Percentiles rank a stretch among this genome's conserved stretches.
phyloP scores from a whole-genome alignment of 2,113 vertebrate genomes.

The Epinephelus moara region DNA sequence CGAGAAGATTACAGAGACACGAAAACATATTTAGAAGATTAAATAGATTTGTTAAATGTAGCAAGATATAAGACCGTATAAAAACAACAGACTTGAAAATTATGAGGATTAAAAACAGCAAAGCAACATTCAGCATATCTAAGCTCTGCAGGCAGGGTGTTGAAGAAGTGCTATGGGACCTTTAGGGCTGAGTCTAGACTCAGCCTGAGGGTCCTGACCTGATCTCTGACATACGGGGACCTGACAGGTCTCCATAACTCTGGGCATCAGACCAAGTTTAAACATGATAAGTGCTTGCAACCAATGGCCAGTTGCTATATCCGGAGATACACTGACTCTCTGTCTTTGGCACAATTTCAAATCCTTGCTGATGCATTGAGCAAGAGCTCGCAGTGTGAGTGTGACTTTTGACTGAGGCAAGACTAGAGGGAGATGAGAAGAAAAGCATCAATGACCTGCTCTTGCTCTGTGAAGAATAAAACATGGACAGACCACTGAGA shows the following conservation, averaged over 20 bases:
- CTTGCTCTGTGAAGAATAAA: conserved; percentile 46
- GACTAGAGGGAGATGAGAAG: conserved; percentile 56
- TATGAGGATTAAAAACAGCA: conserved; percentile 13
- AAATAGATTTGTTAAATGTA: not conserved
- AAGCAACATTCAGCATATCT: conserved; percentile 3
- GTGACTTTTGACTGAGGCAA: conserved; percentile 64
- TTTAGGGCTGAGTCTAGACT: conserved; percentile 24
- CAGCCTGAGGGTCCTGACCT: conserved; percentile 34
- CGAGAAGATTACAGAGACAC: conserved; percentile 10
- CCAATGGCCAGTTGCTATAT: conserved; percentile 41
- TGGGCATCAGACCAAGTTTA: conserved; percentile 21
- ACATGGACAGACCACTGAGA: conserved; percentile 3
- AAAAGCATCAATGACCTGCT: conserved; percentile 53
- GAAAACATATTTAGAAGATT: conserved; percentile 6
- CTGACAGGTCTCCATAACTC: conserved; percentile 20
- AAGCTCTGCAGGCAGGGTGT: not conserved
- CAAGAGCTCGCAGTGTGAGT: conserved; percentile 56
- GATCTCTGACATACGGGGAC: conserved; percentile 17
- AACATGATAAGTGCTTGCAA: conserved; percentile 24
- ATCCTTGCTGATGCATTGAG: conserved; percentile 46
- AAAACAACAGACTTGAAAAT: not conserved
- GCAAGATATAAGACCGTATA: not conserved
- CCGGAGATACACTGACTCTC: conserved; percentile 25
- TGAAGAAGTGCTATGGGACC: not conserved
- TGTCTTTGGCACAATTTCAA: conserved; percentile 60